Base-by-base conservation (phyloP, 2,888 invertebrate genomes). In the Agapostemon virescens region DNA sequence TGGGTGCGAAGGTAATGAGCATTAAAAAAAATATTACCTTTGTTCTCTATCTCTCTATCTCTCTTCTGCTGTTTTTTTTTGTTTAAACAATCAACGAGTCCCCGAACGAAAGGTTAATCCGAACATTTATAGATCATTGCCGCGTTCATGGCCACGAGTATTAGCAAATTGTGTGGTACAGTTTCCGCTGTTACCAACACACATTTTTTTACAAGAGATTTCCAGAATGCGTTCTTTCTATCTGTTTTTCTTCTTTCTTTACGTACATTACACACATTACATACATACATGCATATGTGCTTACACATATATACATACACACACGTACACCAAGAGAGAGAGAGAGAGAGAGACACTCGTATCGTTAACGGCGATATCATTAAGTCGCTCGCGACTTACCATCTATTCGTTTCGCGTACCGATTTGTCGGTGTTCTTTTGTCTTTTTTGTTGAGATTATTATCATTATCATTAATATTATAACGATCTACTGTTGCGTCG, bases 1-100 rank as follows among this genome's bases (percentile, higher is more conserved):
- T 20, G 78, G 49, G n/a, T 80, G 83, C 52, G 77, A 85, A 88
- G 86, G 85, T 87, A 87, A 87, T 85, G 83, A 82, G 72, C 69
- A 82, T 84, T 1, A 55, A 15, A 26, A 15, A 26, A 85, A 79
- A 79, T 74, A 78, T 85, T 78, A 69, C 76, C 64, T 84, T 79
- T 74, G 81, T 79, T 13, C n/a, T n/a, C n/a, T n/a, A n/a, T n/a
- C n/a, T n/a, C n/a, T n/a, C n/a, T n/a, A n/a, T 49, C 61, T 61
- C 55, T 26, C 55, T 79, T 86, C 76, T 68, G 30, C 68, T 64
- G 40, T 63, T 49, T 82, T 80, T 80, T 78, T 83, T 66, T 52
- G 61, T 69, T 69, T 69, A 36, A 55, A 55, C 9, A 79, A 85
- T 84, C 79, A 81, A 86, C 49, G 55, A 77, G 38, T 70, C 61